These are phyloP conservation scores for Oreohelix idahoensis DNA, from an alignment of 1,140 invertebrate genomes.

Conservation along the genomic window DNA sequence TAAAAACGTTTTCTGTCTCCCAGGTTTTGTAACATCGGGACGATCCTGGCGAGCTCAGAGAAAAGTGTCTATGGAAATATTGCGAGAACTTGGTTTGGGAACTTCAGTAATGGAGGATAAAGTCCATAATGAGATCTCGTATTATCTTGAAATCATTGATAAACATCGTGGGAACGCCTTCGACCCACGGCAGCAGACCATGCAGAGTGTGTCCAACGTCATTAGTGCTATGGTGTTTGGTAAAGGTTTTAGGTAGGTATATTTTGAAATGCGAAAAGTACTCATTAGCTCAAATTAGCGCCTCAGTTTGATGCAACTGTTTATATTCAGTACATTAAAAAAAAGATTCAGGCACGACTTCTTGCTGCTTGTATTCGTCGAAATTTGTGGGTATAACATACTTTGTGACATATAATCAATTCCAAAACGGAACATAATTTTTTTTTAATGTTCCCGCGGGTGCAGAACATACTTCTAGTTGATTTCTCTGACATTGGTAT, in stretches of 20 bases:
- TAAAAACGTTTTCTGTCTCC: background rate
- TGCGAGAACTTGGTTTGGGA: background rate
- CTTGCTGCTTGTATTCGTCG: too few relatives aligned
- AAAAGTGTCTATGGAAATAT: background rate
- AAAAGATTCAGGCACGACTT: too few relatives aligned
- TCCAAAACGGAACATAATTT: too few relatives aligned
- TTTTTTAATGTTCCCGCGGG: too few relatives aligned
- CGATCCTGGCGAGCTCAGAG: background rate
- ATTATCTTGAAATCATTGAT: background rate
- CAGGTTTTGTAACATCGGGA: conserved; percentile 23
- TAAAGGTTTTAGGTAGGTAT: conserved; percentile 2
- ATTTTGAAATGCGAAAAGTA: too few relatives aligned
- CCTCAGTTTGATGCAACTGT: too few relatives aligned
- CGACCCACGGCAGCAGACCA: background rate
- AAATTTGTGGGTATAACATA: too few relatives aligned
- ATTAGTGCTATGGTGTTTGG: conserved; percentile 11
- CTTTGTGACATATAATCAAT: too few relatives aligned
- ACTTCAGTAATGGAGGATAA: background rate
- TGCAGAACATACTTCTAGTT: too few relatives aligned
- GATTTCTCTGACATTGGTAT: too few relatives aligned
- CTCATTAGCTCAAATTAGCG: too few relatives aligned
- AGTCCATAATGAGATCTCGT: background rate
- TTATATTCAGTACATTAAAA: too few relatives aligned
- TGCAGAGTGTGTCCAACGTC: conserved; percentile 6
- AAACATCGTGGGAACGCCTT: background rate